phyloP scores from a whole-genome alignment of 2,113 vertebrate genomes.

The Lota lota region DNA sequence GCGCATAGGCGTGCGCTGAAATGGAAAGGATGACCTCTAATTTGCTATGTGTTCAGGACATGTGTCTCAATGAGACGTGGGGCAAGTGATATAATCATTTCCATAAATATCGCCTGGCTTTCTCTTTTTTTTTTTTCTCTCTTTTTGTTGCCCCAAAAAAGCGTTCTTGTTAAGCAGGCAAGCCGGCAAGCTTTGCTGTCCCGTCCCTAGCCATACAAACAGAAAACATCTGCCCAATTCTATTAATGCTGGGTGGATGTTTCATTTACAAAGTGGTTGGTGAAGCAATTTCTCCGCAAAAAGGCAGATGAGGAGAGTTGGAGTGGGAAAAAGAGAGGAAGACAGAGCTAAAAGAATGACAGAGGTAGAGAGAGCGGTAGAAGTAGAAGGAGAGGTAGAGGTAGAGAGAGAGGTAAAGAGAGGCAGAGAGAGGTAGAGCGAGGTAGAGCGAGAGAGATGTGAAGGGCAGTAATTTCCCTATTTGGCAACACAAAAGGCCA shows the following conservation, averaged over 20 bases:
- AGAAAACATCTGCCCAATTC: conserved; percentile 70
- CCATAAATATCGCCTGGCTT: conserved; percentile 59
- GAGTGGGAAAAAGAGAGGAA: conserved; percentile 6
- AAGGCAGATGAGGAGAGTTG: conserved; percentile 41
- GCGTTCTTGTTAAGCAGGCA: conserved; percentile 56
- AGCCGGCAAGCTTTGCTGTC: conserved; percentile 57
- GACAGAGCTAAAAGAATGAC: conserved; percentile 35
- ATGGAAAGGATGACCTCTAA: conserved; percentile 63
- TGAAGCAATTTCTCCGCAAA: conserved; percentile 46
- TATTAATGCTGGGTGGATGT: conserved; percentile 64
- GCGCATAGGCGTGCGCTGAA: conserved; percentile 43
- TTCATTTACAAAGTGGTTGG: conserved; percentile 63
- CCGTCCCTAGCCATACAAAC: conserved; percentile 61
- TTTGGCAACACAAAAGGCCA: conserved; percentile 62
- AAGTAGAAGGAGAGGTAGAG: conserved; percentile 9
- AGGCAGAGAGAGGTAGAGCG: conserved; percentile 10
- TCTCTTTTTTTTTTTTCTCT: conserved; percentile 21
- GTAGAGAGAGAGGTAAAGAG: background rate
- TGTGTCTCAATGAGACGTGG: conserved; percentile 47
- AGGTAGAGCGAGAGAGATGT: conserved; percentile 33
- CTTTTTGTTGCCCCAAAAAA: conserved; percentile 21
- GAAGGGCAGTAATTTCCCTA: conserved; percentile 45
- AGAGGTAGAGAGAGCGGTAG: conserved; percentile 11
- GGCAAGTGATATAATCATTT: conserved; percentile 64
- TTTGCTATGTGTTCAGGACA: conserved; percentile 66